phyloP scores from a whole-genome alignment of 2,113 vertebrate species.

The Otis tarda region DNA sequence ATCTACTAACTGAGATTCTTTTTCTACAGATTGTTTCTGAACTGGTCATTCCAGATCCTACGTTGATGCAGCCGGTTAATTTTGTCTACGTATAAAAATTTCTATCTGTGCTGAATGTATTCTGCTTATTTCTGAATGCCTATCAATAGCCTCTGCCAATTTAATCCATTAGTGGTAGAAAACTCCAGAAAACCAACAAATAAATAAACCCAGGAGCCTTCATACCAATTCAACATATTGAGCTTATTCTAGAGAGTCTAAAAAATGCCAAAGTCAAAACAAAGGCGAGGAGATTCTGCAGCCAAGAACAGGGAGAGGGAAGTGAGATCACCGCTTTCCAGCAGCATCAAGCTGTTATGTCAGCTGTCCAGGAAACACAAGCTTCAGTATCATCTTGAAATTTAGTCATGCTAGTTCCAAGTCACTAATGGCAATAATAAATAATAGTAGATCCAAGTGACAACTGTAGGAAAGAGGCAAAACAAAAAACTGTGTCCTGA shows the following conservation, averaged over 20 bases:
- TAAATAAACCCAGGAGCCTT: background rate
- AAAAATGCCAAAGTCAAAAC: background rate
- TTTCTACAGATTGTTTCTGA: background rate
- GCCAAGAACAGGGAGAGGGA: slow-evolving; percentile 44
- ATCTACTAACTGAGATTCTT: background rate
- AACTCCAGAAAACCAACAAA: background rate
- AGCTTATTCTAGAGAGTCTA: background rate
- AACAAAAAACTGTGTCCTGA: background rate
- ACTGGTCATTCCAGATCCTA: background rate
- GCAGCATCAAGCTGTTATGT: slow-evolving; percentile 65
- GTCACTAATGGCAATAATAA: slow-evolving; percentile 19
- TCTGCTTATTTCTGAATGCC: background rate
- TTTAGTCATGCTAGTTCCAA: slow-evolving; percentile 31
- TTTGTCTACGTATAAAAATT: background rate
- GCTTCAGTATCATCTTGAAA: slow-evolving; percentile 2
- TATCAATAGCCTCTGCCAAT: background rate
- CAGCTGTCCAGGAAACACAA: slow-evolving; percentile 64
- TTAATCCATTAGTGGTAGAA: background rate
- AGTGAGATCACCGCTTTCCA: slow-evolving; percentile 61
- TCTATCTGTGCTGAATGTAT: background rate
- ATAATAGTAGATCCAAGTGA: background rate
- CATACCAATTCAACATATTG: background rate
- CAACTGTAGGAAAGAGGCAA: background rate
- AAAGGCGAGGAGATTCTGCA: background rate
- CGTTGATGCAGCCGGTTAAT: background rate